Evolutionary conservation across 2,797 vertebrate genomes (phyloP), one percentile per base, ranked within the genome.

Genomic region (Urocyon cinereoargenteus): DNA sequence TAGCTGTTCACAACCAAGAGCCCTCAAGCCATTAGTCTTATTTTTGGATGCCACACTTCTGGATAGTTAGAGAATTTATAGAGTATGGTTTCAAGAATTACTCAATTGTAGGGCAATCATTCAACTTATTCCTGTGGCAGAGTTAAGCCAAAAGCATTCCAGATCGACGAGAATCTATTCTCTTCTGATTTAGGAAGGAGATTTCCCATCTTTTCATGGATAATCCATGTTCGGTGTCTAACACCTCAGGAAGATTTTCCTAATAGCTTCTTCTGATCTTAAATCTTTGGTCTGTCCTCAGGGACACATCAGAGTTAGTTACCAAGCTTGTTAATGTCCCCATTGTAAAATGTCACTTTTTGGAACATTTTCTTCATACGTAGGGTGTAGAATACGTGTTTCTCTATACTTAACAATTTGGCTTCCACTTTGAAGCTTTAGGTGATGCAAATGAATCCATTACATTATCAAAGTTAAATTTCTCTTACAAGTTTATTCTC

Each of bases 11-110:
- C 57, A 95, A 84, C 77, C 64, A 84, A 55, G 14, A 72, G 24
- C 49, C 89, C 78, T 96, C 59, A 45, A 96, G 91, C 84, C 96
- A 87, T 91, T 72, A 31, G 87, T 95, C 88, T 97, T 96, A 96
- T 93, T 97, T 97, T 96, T 95, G 96, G 90, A 95, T 92, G 57
- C 26, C 86, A 79, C 94, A 79, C 61, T 87, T 96, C 85, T 26
- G 57, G 93, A 75, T 79, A 92, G 96, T 86, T 96, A 78, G 28
- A 96, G 72, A 93, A 96, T 91, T 91, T 97, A 94, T 64, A 86
- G 72, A 95, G 53, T 88, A 87, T 40, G 53, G 3, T 93, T 94
- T 97, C 90, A 97, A 96, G 72, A 57, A 90, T n/a, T 94, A 22
- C 93, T 96, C 57, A 73, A 3, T 97, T 95, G 68, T 89, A 85